A percentile compares a stretch with the other conserved stretches of the same genome.
phyloP scores from a whole-genome alignment of 2,888 invertebrate genomes.

The Phortica magna region DNA sequence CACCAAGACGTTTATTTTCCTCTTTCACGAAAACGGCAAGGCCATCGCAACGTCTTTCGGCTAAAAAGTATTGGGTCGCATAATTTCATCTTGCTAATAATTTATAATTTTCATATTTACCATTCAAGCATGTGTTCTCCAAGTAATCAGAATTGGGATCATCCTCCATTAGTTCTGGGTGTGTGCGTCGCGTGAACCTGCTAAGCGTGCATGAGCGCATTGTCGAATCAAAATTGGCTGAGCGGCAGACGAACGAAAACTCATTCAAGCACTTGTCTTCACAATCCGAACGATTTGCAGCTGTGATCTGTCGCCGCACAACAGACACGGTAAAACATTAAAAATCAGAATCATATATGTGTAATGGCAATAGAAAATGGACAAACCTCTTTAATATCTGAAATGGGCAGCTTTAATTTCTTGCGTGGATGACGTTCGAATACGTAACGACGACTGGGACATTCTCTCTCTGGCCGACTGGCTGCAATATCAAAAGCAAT shows the following conservation, averaged over 20 bases:
- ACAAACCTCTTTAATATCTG: slow-evolving; percentile 88
- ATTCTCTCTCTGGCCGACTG: slow-evolving; percentile 91
- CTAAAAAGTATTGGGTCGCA: slow-evolving; percentile 77
- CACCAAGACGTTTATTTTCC: slow-evolving; percentile 91
- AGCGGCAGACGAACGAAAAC: slow-evolving; percentile 92
- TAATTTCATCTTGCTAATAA: background rate
- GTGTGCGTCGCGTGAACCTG: slow-evolving; percentile 89
- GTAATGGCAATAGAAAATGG: background rate
- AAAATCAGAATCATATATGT: background rate
- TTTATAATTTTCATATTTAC: slow-evolving; percentile 78
- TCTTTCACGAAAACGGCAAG: slow-evolving; percentile 92
- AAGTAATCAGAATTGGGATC: slow-evolving; percentile 93
- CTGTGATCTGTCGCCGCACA: slow-evolving; percentile 79
- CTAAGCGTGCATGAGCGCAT: slow-evolving; percentile 89
- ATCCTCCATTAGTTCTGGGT: slow-evolving; percentile 90
- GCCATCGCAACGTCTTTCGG: slow-evolving; percentile 91
- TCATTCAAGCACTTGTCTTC: slow-evolving; percentile 94
- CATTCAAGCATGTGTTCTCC: slow-evolving; percentile 93
- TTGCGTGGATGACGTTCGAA: slow-evolving; percentile 93
- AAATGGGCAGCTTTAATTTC: slow-evolving; percentile 87
- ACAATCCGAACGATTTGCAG: slow-evolving; percentile 91
- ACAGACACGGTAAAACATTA: slow-evolving; percentile 19
- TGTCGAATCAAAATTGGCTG: slow-evolving; percentile 89
- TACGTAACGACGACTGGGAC: slow-evolving; percentile 91
- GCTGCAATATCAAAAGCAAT: slow-evolving; percentile 79